Percentiles rank a stretch among this genome's conserved stretches.
Conservation (phyloP, 2,888 invertebrate genomes). For the Uloborus plumipes region DNA sequence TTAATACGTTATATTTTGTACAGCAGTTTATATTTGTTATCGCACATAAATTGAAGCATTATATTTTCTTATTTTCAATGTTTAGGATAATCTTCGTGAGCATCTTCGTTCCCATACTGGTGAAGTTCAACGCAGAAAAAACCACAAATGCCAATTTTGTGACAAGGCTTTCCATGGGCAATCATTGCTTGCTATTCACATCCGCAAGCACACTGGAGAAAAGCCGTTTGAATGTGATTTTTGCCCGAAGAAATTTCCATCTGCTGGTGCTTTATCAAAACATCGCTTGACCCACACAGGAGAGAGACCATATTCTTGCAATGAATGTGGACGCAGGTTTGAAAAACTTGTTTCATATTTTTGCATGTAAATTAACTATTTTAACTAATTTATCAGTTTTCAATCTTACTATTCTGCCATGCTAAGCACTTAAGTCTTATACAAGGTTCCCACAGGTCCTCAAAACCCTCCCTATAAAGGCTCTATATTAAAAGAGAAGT, state of each 20-base stretch:
- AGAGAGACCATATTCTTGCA: conserved; percentile 66
- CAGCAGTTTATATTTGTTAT: neutral
- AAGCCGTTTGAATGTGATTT: conserved; percentile 69
- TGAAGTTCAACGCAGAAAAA: conserved; percentile 69
- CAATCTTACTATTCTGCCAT: too few species aligned
- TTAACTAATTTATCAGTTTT: too few species aligned
- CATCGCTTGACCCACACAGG: conserved; percentile 70
- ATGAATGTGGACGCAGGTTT: conserved; percentile 64
- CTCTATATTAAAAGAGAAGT: too few species aligned
- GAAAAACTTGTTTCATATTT: conserved; percentile 1
- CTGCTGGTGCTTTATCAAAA: conserved; percentile 69
- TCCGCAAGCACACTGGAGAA: conserved; percentile 77
- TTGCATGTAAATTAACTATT: neutral
- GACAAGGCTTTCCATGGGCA: conserved; percentile 78
- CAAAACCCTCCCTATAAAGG: too few species aligned
- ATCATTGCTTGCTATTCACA: conserved; percentile 77
- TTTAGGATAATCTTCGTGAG: conserved; percentile 78
- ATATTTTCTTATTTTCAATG: neutral
- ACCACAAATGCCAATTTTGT: conserved; percentile 78
- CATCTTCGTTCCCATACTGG: conserved; percentile 79
- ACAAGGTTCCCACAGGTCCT: too few species aligned
- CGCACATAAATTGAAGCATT: neutral
- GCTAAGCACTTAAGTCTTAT: too few species aligned
- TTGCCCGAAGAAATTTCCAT: conserved; percentile 69
- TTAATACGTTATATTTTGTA: too few species aligned